Evolutionary conservation across 2,113 vertebrate genomes (phyloP).

Genomic region (Orientallactaga bullata): DNA sequence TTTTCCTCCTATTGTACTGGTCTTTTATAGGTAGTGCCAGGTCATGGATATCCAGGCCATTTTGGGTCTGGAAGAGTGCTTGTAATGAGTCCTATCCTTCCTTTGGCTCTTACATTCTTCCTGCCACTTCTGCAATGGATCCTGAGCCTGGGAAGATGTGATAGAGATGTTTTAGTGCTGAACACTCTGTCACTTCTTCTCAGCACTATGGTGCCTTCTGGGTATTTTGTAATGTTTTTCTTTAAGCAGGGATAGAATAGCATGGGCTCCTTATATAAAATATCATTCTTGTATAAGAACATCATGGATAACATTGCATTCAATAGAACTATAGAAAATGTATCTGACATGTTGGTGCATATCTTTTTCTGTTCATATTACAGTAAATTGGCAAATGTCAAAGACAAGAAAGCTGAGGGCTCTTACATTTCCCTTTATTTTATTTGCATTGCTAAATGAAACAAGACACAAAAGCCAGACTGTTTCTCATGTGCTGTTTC

Average conservation of each 20-base stretch:
- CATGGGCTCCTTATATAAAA: conserved; percentile 9
- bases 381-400: conserved; percentile 62
- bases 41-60: no score
- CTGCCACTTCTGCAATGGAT: no score
- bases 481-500: conserved; percentile 51
- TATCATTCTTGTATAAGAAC: neutral
- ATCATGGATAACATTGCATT: neutral
- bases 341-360: conserved; percentile 22
- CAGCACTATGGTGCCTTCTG: no score
- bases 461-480: conserved; percentile 54
- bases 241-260: neutral
- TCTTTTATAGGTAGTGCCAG: no score
- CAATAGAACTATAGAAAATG: conserved; percentile 39
- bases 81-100: no score
- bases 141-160: no score
- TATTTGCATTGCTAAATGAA: conserved; percentile 68
- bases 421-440: conserved; percentile 61
- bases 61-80: no score
- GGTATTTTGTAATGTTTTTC: conserved; percentile 30
- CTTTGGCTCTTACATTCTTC: no score
- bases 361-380: conserved; percentile 44
- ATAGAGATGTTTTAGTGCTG: no score
- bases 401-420: conserved; percentile 39
- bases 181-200: no score
- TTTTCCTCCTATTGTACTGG: no score